These are phyloP conservation scores for Drosophila macrospina DNA, from an alignment of 2,888 invertebrate genomes.

Conservation along the genomic window DNA sequence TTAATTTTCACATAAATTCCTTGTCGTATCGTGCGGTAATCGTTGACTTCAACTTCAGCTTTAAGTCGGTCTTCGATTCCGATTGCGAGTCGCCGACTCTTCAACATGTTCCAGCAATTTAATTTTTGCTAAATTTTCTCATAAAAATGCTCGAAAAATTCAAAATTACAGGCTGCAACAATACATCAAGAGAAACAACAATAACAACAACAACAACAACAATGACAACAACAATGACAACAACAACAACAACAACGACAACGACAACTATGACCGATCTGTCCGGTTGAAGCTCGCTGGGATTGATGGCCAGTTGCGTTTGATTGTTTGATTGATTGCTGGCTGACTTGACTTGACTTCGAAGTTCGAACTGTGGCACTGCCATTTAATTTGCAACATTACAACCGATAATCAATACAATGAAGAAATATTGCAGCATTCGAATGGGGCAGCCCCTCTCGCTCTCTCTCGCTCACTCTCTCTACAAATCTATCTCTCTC, in stretches of 20 bases:
- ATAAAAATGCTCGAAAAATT: slow-evolving; percentile 78
- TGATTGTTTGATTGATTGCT: slow-evolving; percentile 75
- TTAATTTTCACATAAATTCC: slow-evolving; percentile 77
- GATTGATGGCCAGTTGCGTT: slow-evolving; percentile 73
- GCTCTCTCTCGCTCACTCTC: slow-evolving; percentile 5
- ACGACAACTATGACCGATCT: slow-evolving; percentile 42
- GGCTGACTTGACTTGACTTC: slow-evolving; percentile 32
- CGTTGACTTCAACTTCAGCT: slow-evolving; percentile 33
- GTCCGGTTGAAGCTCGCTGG: slow-evolving; percentile 38
- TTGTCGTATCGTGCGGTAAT: slow-evolving; percentile 68
- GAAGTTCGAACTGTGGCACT: slow-evolving; percentile 55
- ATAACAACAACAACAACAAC: slow-evolving; percentile 5
- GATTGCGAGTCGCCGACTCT: slow-evolving; percentile 19
- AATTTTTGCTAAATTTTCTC: slow-evolving; percentile 81
- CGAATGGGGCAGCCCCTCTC: slow-evolving; percentile 5
- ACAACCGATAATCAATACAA: slow-evolving; percentile 84
- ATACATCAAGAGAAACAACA: too few species aligned
- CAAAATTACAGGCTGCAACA: slow-evolving; percentile 72
- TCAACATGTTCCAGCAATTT: slow-evolving; percentile 75
- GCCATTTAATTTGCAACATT: slow-evolving; percentile 84
- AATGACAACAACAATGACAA: slow-evolving; percentile 35
- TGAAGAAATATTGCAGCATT: slow-evolving; percentile 71
- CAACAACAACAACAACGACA: slow-evolving; percentile 3
- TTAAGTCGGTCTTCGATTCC: slow-evolving; percentile 10
- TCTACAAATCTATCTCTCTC: not conserved